phyloP scores from a whole-genome alignment of 2,888 invertebrate genomes.

The Nymphalis c-album region DNA sequence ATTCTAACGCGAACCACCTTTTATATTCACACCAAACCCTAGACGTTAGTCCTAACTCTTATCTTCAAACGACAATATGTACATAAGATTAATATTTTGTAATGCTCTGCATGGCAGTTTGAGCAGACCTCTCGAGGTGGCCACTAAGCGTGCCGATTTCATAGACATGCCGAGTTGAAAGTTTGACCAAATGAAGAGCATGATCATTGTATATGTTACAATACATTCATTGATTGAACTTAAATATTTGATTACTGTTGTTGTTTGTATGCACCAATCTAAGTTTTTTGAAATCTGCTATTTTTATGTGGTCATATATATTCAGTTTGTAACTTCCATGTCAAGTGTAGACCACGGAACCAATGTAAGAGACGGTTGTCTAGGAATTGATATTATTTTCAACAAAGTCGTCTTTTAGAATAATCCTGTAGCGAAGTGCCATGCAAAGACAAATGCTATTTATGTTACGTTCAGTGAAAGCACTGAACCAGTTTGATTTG shows the following conservation, averaged over 20 bases:
- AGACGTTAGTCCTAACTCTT: conserved; percentile 72
- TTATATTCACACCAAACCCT: conserved; percentile 64
- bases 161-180: neutral
- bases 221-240: conserved; percentile 21
- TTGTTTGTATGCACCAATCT: conserved; percentile 22
- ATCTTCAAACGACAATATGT: conserved; percentile 82
- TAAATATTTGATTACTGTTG: conserved; percentile 24
- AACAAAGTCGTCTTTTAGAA: conserved; percentile 15
- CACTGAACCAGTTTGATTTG: conserved; percentile 67
- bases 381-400: conserved; percentile 61
- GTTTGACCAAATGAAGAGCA: neutral
- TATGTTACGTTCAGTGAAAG: conserved; percentile 63
- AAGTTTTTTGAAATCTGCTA: conserved; percentile 12
- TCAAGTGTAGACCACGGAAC: conserved; percentile 8
- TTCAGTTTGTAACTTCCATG: neutral
- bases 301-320: conserved; percentile 9
- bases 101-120: conserved; percentile 66
- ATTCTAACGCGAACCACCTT: conserved; percentile 58
- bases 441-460: conserved; percentile 62
- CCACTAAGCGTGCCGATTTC: conserved; percentile 17
- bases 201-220: conserved; percentile 17
- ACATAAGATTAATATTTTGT: conserved; percentile 81
- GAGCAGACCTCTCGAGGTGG: conserved; percentile 42
- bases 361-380: conserved; percentile 3
- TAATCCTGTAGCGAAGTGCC: conserved; percentile 51